Conservation (phyloP, 2,888 invertebrate genomes). For the Lepetodrilus schrolli region DNA sequence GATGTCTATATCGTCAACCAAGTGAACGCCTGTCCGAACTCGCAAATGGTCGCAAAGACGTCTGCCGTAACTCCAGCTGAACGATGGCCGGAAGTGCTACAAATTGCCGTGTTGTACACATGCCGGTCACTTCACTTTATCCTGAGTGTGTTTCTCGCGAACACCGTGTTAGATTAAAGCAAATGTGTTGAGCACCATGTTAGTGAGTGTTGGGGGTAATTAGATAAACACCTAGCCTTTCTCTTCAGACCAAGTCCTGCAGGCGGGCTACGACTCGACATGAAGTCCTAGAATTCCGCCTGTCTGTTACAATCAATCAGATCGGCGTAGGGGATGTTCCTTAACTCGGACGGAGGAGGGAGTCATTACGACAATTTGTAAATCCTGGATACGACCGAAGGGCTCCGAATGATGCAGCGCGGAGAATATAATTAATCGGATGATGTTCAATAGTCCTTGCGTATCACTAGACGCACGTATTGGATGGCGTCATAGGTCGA, state of each 20-base stretch:
- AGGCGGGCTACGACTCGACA: not conserved
- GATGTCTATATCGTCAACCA: too few relatives aligned
- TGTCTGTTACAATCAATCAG: not conserved
- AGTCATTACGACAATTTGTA: too few relatives aligned
- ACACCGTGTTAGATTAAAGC: not conserved
- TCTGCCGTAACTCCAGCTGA: too few relatives aligned
- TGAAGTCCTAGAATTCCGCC: not conserved
- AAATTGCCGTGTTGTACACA: not conserved
- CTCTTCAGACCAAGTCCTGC: not conserved
- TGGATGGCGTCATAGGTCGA: too few relatives aligned
- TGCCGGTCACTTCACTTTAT: not conserved
- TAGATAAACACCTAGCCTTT: constrained; percentile 4
- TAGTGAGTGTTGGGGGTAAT: constrained; percentile 12
- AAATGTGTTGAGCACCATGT: constrained; percentile 1
- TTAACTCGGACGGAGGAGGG: too few relatives aligned
- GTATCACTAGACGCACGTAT: too few relatives aligned
- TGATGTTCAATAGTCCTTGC: too few relatives aligned
- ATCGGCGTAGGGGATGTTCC: not conserved
- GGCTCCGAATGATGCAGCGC: too few relatives aligned
- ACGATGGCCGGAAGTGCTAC: not conserved
- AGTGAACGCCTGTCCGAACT: too few relatives aligned
- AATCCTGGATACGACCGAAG: too few relatives aligned
- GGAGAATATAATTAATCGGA: too few relatives aligned
- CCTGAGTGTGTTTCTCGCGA: not conserved
- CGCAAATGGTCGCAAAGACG: too few relatives aligned